phyloP scores from a whole-genome alignment of 2,113 vertebrate genomes.

The Siniperca chuatsi region DNA sequence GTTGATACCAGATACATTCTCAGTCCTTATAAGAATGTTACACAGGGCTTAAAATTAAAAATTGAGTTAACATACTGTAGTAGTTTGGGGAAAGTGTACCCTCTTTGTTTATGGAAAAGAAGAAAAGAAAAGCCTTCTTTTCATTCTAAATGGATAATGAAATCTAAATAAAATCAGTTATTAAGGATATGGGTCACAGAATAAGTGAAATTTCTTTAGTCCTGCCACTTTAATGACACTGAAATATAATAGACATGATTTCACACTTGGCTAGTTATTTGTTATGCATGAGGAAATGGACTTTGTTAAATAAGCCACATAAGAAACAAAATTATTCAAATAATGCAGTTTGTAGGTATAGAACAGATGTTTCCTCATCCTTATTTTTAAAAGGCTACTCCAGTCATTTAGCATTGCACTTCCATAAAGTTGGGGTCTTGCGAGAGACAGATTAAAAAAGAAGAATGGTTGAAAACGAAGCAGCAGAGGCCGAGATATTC shows the following conservation, averaged over 20 bases:
- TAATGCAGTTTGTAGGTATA: neutral
- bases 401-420: neutral
- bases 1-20: neutral
- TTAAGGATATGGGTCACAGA: constrained; percentile 35
- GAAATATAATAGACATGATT: constrained; percentile 33
- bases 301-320: constrained; percentile 19
- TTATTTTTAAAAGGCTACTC: neutral
- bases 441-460: neutral
- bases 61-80: neutral
- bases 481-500: neutral
- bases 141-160: constrained; percentile 16
- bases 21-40: neutral
- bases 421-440: neutral
- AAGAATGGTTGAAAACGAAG: neutral
- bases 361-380: neutral
- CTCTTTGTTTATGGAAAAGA: neutral
- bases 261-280: constrained; percentile 43
- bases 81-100: neutral
- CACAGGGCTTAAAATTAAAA: neutral
- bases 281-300: constrained; percentile 9
- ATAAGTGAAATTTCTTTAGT: neutral
- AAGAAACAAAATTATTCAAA: neutral
- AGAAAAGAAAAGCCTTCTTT: neutral
- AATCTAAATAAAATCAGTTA: constrained; percentile 33
- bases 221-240: constrained; percentile 8